phyloP scores from a whole-genome alignment of 1,140 invertebrate genomes.

The Melitaea cinxia region DNA sequence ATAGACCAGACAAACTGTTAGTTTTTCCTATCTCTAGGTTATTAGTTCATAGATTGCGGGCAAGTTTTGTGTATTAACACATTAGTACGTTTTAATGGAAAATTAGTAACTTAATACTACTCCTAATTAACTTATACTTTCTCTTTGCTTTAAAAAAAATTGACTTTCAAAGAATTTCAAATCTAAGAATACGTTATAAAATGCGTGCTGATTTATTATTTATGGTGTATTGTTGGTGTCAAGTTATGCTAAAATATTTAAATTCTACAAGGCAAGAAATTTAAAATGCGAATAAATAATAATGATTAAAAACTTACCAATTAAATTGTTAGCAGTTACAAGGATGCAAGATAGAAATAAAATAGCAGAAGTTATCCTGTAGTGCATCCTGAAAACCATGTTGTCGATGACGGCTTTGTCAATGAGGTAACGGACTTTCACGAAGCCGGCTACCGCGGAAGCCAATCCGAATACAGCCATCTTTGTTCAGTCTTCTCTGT shows the following conservation, averaged over 20 bases:
- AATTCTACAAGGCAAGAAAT: constrained; percentile 6
- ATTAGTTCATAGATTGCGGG: constrained; percentile 52
- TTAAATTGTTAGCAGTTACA: constrained; percentile 93
- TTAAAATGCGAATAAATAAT: constrained; percentile 1
- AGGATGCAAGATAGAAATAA: constrained; percentile 93
- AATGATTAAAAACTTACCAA: constrained; percentile 84
- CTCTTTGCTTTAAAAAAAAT: constrained; percentile 10
- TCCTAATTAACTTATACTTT: constrained; percentile 23
- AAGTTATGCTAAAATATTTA: constrained; percentile 16
- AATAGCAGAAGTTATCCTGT: constrained; percentile 93
- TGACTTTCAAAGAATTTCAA: constrained; percentile 7
- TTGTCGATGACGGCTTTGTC: constrained; percentile 95
- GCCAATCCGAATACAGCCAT: constrained; percentile 92
- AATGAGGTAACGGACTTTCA: constrained; percentile 92
- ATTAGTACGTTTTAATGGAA: constrained; percentile 2
- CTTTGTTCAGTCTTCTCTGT: constrained; percentile 57
- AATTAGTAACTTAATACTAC: constrained; percentile 10
- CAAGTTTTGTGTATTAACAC: constrained; percentile 42
- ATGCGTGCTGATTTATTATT: constrained; percentile 16
- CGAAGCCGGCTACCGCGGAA: constrained; percentile 91
- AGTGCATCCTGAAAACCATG: constrained; percentile 94
- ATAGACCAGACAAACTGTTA: constrained; percentile 52
- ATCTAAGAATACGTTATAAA: constrained; percentile 10
- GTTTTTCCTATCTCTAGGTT: constrained; percentile 44
- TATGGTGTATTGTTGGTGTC: constrained; percentile 3